Conservation (phyloP, 2,888 invertebrate species). For the Euplexia lucipara region DNA sequence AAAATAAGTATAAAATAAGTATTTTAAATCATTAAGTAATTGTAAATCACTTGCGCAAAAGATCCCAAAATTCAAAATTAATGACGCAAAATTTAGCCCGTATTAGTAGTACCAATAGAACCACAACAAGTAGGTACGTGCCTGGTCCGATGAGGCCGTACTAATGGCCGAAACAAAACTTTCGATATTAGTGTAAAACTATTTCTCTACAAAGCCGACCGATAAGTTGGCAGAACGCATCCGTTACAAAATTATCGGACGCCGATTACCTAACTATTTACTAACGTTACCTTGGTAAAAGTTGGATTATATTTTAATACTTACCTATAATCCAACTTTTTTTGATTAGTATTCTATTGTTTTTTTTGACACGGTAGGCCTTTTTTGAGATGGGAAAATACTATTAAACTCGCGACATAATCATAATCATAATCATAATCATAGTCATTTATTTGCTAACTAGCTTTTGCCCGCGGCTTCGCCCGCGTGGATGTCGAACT, state of each 20-base stretch:
- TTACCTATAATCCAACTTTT: too few species aligned
- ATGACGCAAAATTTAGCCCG: slow-evolving; percentile 4
- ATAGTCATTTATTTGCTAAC: too few species aligned
- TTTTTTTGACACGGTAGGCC: too few species aligned
- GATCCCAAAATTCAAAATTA: slow-evolving; percentile 1
- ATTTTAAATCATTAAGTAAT: neutral
- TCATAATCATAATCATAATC: too few species aligned
- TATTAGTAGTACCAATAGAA: slow-evolving; percentile 3
- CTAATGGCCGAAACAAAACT: slow-evolving; percentile 68
- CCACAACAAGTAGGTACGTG: slow-evolving; percentile 46
- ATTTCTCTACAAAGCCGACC: slow-evolving; percentile 66
- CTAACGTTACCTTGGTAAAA: slow-evolving; percentile 15
- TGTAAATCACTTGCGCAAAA: neutral
- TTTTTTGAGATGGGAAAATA: too few species aligned
- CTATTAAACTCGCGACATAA: too few species aligned
- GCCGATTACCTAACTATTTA: slow-evolving; percentile 60
- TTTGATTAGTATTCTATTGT: neutral
- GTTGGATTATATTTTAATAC: slow-evolving; percentile 11
- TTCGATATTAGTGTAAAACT: slow-evolving; percentile 67
- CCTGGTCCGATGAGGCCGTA: slow-evolving; percentile 33
- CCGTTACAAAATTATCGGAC: slow-evolving; percentile 66
- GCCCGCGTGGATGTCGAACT: too few species aligned
- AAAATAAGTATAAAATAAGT: neutral
- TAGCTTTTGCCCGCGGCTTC: too few species aligned
- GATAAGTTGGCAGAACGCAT: slow-evolving; percentile 62